These are phyloP conservation scores for Drosophila pseudotalamancana DNA, from an alignment of 2,888 invertebrate species.

Conservation along the genomic window DNA sequence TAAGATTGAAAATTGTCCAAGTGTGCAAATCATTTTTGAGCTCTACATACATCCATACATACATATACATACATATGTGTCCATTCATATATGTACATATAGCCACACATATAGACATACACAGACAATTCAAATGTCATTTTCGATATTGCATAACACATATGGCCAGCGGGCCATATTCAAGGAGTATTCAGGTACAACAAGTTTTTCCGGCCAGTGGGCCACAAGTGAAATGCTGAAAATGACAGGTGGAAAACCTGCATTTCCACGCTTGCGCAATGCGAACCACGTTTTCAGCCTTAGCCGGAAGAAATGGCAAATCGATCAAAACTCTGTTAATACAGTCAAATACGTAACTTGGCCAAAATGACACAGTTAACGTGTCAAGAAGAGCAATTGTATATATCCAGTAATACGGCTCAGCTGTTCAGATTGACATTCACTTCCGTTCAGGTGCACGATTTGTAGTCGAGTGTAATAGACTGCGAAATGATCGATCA, in stretches of 20 bases:
- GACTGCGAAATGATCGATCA: too few species aligned
- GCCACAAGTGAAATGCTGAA: constrained; percentile 24
- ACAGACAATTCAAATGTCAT: constrained; percentile 26
- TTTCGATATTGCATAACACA: constrained; percentile 20
- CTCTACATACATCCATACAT: neutral
- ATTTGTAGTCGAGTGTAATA: too few species aligned
- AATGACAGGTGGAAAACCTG: constrained; percentile 25
- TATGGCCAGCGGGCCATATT: neutral
- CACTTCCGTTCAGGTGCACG: too few species aligned
- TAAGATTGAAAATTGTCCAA: constrained; percentile 54
- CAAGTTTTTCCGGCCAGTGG: constrained; percentile 41
- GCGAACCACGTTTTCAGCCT: neutral
- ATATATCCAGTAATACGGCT: neutral
- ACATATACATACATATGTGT: constrained; percentile 3
- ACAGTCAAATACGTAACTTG: constrained; percentile 1
- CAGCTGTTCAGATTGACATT: too few species aligned
- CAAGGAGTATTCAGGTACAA: constrained; percentile 13
- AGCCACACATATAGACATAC: neutral
- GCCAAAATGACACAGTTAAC: neutral
- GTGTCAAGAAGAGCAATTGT: neutral
- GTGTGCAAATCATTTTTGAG: constrained; percentile 28
- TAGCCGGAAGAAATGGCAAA: constrained; percentile 19
- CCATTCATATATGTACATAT: too few species aligned
- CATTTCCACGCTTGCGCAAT: constrained; percentile 46
- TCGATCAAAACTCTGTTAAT: neutral